Conservation (phyloP, 2,113 vertebrate genomes). For the Phylloscopus trochilus region DNA sequence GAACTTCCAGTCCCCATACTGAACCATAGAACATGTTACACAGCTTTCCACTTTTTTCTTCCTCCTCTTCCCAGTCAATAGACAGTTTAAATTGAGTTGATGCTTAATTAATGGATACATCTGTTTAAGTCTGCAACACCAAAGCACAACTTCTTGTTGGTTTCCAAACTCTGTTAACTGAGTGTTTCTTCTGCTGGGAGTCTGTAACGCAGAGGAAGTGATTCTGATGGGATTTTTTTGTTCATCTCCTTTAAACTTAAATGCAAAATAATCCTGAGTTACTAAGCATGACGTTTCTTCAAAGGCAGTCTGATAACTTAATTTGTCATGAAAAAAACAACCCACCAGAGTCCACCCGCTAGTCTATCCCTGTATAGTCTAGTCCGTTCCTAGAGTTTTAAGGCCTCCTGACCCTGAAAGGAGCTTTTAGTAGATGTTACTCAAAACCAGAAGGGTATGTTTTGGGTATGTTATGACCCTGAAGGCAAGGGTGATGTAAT, state of each 20-base stretch:
- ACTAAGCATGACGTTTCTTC: background rate
- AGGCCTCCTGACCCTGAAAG: background rate
- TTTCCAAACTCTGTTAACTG: rapidly evolving
- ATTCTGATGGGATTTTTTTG: background rate
- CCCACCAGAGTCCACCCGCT: background rate
- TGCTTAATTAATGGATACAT: background rate
- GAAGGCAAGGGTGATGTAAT: background rate
- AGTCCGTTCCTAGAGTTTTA: background rate
- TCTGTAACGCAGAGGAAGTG: background rate
- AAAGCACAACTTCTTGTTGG: background rate
- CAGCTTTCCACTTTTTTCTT: background rate
- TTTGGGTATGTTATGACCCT: background rate
- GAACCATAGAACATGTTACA: background rate
- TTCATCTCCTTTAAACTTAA: background rate
- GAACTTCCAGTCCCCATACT: background rate
- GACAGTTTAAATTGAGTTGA: background rate
- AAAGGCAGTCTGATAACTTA: background rate
- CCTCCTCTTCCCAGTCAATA: background rate
- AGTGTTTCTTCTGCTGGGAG: background rate
- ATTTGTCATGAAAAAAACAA: background rate
- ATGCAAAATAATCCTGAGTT: background rate
- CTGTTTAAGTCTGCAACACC: background rate
- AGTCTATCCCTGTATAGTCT: background rate
- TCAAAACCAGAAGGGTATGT: background rate
- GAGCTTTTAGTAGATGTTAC: background rate